phyloP scores from a whole-genome alignment of 2,888 invertebrate species.

The Sturmia bella region DNA sequence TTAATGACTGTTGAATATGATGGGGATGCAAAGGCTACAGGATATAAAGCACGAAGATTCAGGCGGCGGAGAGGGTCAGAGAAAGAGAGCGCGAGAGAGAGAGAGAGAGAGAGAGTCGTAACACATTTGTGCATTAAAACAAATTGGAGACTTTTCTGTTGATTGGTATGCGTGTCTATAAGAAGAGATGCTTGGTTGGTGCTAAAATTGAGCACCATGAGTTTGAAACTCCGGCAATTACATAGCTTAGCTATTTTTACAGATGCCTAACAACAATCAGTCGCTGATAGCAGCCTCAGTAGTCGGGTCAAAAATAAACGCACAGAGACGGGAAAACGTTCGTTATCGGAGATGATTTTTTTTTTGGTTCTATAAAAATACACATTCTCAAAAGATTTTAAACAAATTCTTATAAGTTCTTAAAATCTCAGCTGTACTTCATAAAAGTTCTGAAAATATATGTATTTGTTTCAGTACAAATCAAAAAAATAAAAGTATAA shows the following conservation, averaged over 20 bases:
- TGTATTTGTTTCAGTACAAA: slow-evolving; percentile 21
- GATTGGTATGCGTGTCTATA: background rate
- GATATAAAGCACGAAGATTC: background rate
- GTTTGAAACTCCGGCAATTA: slow-evolving; percentile 52
- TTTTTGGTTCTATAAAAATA: slow-evolving; percentile 37
- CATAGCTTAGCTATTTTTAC: slow-evolving; percentile 42
- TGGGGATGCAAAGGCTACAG: slow-evolving; percentile 11
- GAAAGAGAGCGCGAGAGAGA: too few species aligned
- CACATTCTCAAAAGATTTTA: slow-evolving; percentile 21
- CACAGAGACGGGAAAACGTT: slow-evolving; percentile 63
- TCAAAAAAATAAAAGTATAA: background rate
- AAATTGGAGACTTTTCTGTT: slow-evolving; percentile 53
- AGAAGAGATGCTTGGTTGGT: slow-evolving; percentile 51
- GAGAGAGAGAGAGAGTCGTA: too few species aligned
- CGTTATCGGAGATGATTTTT: slow-evolving; percentile 57
- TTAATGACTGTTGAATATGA: slow-evolving; percentile 66
- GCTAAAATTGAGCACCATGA: slow-evolving; percentile 22
- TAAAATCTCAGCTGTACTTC: background rate
- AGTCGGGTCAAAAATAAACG: slow-evolving; percentile 65
- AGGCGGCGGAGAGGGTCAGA: background rate
- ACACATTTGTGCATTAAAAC: slow-evolving; percentile 12
- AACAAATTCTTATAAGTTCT: slow-evolving; percentile 17
- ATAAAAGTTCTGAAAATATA: slow-evolving; percentile 7
- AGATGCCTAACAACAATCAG: slow-evolving; percentile 70
- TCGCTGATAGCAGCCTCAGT: slow-evolving; percentile 70